Percentiles rank a stretch among this genome's conserved stretches.
Evolutionary conservation across 2,888 invertebrate species (phyloP).

Genomic region (Harpalus rufipes): DNA sequence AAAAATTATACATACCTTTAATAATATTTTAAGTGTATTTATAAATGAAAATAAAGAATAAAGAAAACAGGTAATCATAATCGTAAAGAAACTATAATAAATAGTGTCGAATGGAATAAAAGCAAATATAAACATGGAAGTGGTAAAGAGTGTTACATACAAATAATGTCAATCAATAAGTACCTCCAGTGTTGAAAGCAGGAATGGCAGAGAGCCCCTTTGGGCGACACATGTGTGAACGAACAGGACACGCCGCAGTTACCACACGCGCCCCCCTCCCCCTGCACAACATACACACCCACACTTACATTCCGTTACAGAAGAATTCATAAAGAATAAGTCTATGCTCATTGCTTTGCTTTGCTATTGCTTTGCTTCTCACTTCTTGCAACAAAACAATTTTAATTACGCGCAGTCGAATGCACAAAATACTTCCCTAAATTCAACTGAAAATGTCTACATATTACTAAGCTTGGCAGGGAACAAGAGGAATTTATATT

Average conservation of each 20-base stretch:
- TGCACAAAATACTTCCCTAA: slow-evolving; percentile 49
- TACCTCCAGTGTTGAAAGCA: slow-evolving; percentile 94
- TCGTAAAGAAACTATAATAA: background rate
- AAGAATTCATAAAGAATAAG: slow-evolving; percentile 21
- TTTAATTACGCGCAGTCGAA: slow-evolving; percentile 42
- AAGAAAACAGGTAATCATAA: slow-evolving; percentile 3
- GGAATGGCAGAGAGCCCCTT: slow-evolving; percentile 89
- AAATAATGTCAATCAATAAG: slow-evolving; percentile 73
- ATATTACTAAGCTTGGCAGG: slow-evolving; percentile 6
- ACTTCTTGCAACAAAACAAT: slow-evolving; percentile 46
- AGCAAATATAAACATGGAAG: slow-evolving; percentile 29
- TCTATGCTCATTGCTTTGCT: slow-evolving; percentile 14
- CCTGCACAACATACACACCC: slow-evolving; percentile 69
- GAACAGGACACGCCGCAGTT: slow-evolving; percentile 88
- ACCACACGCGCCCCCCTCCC: slow-evolving; percentile 77
- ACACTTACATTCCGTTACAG: slow-evolving; percentile 55
- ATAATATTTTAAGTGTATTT: background rate
- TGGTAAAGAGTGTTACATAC: slow-evolving; percentile 61
- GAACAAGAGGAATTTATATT: slow-evolving; percentile 37
- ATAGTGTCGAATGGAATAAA: slow-evolving; percentile 17
- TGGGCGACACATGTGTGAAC: slow-evolving; percentile 86
- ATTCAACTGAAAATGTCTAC: slow-evolving; percentile 9
- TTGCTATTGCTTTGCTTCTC: slow-evolving; percentile 39
- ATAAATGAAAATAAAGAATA: background rate
- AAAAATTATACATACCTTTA: background rate